phyloP scores from a whole-genome alignment of 2,888 invertebrate species.

The Deroplatys truncata region DNA sequence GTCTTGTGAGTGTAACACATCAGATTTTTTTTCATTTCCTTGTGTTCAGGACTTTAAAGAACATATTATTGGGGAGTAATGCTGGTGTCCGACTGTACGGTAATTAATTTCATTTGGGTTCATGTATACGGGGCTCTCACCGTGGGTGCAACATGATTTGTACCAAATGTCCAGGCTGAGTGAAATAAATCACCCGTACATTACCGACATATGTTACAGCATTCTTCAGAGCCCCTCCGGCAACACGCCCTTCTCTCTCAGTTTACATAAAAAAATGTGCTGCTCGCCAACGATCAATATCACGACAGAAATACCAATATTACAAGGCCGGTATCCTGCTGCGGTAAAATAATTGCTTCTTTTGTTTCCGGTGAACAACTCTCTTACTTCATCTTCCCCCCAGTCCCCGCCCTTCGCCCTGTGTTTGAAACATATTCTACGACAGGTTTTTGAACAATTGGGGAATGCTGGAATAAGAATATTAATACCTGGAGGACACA shows the following conservation, averaged over 20 bases:
- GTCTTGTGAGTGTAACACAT: too few relatives aligned
- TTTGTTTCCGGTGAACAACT: not conserved
- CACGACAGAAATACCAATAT: not conserved
- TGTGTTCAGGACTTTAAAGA: too few relatives aligned
- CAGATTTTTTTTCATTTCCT: too few relatives aligned
- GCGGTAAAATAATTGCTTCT: not conserved
- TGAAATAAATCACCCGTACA: not conserved
- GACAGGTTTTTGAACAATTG: too few relatives aligned
- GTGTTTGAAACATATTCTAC: too few relatives aligned
- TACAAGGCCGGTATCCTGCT: not conserved
- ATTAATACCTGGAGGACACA: too few relatives aligned
- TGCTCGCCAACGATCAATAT: not conserved
- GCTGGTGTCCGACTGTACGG: not conserved
- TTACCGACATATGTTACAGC: not conserved
- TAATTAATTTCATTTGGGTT: not conserved
- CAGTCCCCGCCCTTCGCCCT: too few relatives aligned
- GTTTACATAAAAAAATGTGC: not conserved
- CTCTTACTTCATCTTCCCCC: not conserved
- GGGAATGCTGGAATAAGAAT: too few relatives aligned
- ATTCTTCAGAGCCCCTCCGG: not conserved
- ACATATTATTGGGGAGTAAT: not conserved
- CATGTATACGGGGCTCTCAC: not conserved
- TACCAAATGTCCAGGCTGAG: not conserved
- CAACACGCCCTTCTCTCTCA: not conserved
- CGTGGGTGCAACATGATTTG: not conserved